These are phyloP conservation scores for Beris chalybata DNA, from an alignment of 2,888 invertebrate species.

Conservation along the genomic window DNA sequence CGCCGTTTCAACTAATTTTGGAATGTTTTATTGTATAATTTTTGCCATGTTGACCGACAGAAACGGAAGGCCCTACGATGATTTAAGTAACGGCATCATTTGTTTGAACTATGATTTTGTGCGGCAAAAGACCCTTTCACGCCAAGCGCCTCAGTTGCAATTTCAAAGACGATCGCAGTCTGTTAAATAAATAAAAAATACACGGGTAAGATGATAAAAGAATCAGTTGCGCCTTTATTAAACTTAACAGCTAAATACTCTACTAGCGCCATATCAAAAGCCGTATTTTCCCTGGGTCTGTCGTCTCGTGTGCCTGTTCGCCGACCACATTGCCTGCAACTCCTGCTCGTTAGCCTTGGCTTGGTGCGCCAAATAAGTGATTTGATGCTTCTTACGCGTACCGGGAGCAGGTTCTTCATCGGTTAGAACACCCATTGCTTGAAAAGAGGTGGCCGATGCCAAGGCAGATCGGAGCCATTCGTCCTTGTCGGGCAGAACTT, in stretches of 20 bases:
- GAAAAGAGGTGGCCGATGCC: slow-evolving; percentile 66
- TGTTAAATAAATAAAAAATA: neutral
- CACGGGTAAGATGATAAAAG: neutral
- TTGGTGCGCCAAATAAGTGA: slow-evolving; percentile 88
- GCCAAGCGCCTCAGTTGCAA: no score
- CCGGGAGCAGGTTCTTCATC: slow-evolving; percentile 60
- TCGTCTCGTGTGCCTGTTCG: slow-evolving; percentile 78
- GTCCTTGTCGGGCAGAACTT: slow-evolving; percentile 77
- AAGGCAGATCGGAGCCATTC: slow-evolving; percentile 81
- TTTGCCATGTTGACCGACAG: no score
- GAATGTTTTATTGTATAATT: no score
- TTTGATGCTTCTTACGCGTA: slow-evolving; percentile 90
- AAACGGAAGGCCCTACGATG: no score
- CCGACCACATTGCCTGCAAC: slow-evolving; percentile 91
- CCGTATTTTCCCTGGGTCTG: slow-evolving; percentile 97
- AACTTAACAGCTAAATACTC: neutral
- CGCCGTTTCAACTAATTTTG: no score
- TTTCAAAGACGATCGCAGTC: neutral
- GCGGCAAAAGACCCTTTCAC: no score
- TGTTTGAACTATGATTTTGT: no score
- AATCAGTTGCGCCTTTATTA: slow-evolving; percentile 2
- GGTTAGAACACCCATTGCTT: slow-evolving; percentile 56
- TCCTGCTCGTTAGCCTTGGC: slow-evolving; percentile 95
- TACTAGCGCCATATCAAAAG: slow-evolving; percentile 62
- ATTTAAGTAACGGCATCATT: no score